phyloP scores from a whole-genome alignment of 2,888 invertebrate species.

The Celastrina argiolus region DNA sequence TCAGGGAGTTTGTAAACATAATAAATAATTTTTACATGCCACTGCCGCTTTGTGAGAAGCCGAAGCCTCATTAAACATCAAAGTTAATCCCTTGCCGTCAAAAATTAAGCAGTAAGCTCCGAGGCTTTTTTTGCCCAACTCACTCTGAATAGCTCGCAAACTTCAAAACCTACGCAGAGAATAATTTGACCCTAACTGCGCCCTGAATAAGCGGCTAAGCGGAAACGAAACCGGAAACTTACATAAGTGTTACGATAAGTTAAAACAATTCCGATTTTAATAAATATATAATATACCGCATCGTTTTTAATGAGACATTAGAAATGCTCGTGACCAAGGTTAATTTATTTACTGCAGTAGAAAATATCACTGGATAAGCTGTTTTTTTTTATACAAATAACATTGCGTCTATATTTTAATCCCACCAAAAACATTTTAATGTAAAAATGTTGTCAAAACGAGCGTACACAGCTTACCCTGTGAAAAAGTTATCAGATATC shows the following conservation, averaged over 20 bases:
- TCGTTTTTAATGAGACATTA: neutral
- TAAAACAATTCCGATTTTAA: slow-evolving; percentile 13
- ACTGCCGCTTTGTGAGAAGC: neutral
- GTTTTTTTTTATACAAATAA: neutral
- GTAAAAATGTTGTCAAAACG: no score
- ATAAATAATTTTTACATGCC: slow-evolving; percentile 20
- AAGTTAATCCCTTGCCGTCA: neutral
- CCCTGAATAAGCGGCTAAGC: slow-evolving; percentile 2
- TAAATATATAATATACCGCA: neutral
- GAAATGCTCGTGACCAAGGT: neutral
- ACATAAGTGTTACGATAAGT: slow-evolving; percentile 15
- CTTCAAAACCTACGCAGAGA: neutral
- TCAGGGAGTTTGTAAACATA: slow-evolving; percentile 28
- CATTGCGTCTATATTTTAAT: neutral
- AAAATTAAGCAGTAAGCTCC: neutral
- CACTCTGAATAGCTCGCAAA: neutral
- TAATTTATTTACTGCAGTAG: neutral
- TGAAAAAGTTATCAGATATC: no score
- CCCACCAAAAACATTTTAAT: no score
- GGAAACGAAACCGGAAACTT: slow-evolving; percentile 19
- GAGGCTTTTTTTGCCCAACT: neutral
- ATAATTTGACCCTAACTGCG: slow-evolving; percentile 14
- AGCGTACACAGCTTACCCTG: no score
- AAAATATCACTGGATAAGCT: no score
- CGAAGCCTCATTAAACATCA: neutral